These are phyloP conservation scores for Brachypterus glaber DNA, from an alignment of 2,888 invertebrate species.

Conservation along the genomic window DNA sequence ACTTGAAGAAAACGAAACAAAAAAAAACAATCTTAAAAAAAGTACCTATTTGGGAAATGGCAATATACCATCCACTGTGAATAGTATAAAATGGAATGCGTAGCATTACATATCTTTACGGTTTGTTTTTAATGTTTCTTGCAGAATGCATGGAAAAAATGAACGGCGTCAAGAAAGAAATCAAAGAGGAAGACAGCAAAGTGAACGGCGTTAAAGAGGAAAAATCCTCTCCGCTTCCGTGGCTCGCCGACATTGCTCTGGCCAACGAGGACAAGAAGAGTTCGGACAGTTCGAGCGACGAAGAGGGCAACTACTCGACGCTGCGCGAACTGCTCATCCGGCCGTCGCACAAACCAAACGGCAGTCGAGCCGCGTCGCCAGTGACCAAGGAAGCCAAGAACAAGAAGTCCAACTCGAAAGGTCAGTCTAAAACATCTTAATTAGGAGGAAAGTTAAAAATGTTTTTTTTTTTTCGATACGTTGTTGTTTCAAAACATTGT, in stretches of 20 bases:
- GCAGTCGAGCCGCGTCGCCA: constrained; percentile 40
- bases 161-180: constrained; percentile 38
- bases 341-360: constrained; percentile 51
- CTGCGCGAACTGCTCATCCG: constrained; percentile 70
- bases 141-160: constrained; percentile 34
- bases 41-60: too few species aligned
- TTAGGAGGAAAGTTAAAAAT: too few species aligned
- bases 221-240: constrained; percentile 52
- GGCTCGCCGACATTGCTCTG: constrained; percentile 59
- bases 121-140: too few species aligned
- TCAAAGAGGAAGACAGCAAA: constrained; percentile 27
- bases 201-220: constrained; percentile 40
- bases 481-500: too few species aligned
- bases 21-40: too few species aligned
- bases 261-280: constrained; percentile 46
- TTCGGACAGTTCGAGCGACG: constrained; percentile 51
- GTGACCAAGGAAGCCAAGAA: constrained; percentile 22
- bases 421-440: constrained; percentile 24
- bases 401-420: constrained; percentile 23
- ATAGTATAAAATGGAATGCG: too few species aligned
- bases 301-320: constrained; percentile 73
- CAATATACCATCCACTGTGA: too few species aligned
- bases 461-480: too few species aligned
- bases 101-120: too few species aligned
- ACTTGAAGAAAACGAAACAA: too few species aligned